These are phyloP conservation scores for Venustoraphidia nigricollis DNA, from an alignment of 2,888 invertebrate genomes.

Conservation along the genomic window DNA sequence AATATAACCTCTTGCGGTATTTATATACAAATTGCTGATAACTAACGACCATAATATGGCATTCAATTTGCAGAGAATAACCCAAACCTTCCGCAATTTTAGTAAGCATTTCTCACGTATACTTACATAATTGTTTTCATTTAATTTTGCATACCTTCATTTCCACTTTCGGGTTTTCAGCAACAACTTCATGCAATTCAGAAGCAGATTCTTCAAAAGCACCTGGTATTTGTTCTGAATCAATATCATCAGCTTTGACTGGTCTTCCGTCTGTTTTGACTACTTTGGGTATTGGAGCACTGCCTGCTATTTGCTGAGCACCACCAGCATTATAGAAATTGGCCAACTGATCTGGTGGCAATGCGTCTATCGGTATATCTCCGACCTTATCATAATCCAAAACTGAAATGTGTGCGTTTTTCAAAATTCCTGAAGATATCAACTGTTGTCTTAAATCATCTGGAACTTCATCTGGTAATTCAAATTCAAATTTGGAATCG, in stretches of 20 bases:
- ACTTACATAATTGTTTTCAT: no score
- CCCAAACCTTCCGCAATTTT: no score
- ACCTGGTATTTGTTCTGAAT: constrained; percentile 33
- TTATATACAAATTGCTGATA: no score
- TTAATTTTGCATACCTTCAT: constrained; percentile 37
- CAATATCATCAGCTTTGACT: constrained; percentile 26
- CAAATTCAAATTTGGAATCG: constrained; percentile 29
- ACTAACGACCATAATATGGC: no score
- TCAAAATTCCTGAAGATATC: constrained; percentile 69
- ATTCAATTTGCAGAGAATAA: no score
- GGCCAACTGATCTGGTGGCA: constrained; percentile 73
- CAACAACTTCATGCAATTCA: constrained; percentile 27
- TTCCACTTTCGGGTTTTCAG: constrained; percentile 44
- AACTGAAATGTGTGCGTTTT: constrained; percentile 76
- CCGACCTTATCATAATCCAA: constrained; percentile 80
- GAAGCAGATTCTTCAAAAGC: constrained; percentile 28
- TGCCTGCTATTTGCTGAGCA: constrained; percentile 47
- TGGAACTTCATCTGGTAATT: constrained; percentile 75
- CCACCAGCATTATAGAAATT: constrained; percentile 79
- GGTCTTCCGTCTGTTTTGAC: constrained; percentile 46
- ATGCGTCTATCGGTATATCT: constrained; percentile 64
- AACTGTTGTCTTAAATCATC: constrained; percentile 72
- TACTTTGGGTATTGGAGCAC: constrained; percentile 51
- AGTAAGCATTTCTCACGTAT: no score
- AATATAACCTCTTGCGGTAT: no score